These are phyloP conservation scores for Deilephila elpenor DNA, from an alignment of 2,888 invertebrate species.

Conservation along the genomic window DNA sequence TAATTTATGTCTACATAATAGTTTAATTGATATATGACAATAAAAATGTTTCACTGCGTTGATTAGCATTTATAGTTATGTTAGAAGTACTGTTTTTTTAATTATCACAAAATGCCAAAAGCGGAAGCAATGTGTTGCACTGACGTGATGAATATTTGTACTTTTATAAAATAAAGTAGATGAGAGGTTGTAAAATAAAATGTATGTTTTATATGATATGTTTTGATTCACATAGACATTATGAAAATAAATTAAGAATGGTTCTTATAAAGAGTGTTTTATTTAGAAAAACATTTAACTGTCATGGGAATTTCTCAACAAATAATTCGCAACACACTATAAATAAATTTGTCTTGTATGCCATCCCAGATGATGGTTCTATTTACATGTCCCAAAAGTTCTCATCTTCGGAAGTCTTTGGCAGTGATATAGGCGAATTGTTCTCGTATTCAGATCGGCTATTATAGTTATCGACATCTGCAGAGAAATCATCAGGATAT, in stretches of 20 bases:
- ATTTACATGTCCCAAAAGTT: slow-evolving; percentile 70
- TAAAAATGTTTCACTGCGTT: slow-evolving; percentile 57
- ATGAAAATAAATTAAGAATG: slow-evolving; percentile 75
- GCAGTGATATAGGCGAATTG: slow-evolving; percentile 62
- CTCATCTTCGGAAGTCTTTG: slow-evolving; percentile 66
- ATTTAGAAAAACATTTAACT: slow-evolving; percentile 42
- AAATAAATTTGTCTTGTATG: slow-evolving; percentile 36
- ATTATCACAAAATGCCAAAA: slow-evolving; percentile 49
- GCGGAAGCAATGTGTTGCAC: slow-evolving; percentile 46
- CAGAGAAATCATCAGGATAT: slow-evolving; percentile 64
- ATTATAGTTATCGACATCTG: slow-evolving; percentile 68
- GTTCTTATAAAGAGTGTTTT: slow-evolving; percentile 50
- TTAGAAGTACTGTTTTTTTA: slow-evolving; percentile 34
- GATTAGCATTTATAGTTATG: slow-evolving; percentile 67
- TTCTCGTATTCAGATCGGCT: slow-evolving; percentile 56
- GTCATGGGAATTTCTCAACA: background rate
- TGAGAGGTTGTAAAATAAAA: slow-evolving; percentile 56
- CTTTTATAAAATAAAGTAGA: slow-evolving; percentile 74
- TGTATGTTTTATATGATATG: slow-evolving; percentile 70
- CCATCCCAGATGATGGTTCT: slow-evolving; percentile 2
- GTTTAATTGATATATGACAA: slow-evolving; percentile 51
- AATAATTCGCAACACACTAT: background rate
- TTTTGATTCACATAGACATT: slow-evolving; percentile 67
- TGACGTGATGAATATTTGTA: slow-evolving; percentile 67
- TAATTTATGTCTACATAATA: slow-evolving; percentile 39